Conservation (phyloP, 2,113 vertebrate species). For the Procavia capensis region DNA sequence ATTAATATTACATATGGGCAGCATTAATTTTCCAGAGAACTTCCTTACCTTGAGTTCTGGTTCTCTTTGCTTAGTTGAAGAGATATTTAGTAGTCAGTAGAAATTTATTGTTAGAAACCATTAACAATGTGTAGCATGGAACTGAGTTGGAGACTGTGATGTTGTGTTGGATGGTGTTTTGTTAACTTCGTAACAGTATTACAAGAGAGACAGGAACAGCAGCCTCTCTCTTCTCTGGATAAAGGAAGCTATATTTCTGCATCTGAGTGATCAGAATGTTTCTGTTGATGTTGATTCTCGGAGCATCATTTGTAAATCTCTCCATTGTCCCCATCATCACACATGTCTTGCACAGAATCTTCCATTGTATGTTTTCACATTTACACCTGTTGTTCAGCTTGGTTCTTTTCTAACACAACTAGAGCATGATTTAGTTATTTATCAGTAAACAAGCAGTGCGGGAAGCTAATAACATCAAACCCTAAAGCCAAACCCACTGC, state of each 20-base stretch:
- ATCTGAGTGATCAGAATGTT: background rate
- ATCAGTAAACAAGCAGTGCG: background rate
- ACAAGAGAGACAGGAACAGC: too few species aligned
- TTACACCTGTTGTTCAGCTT: background rate
- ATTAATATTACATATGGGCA: background rate
- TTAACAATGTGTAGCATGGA: background rate
- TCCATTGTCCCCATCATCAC: background rate
- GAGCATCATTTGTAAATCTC: background rate
- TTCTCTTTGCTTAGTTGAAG: background rate
- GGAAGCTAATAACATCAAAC: background rate
- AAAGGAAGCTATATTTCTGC: background rate
- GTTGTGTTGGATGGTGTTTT: background rate
- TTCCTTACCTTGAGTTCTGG: background rate
- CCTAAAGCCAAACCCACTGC: too few species aligned
- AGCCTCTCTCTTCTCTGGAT: background rate
- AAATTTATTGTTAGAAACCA: background rate
- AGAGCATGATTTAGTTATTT: background rate
- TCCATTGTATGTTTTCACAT: background rate
- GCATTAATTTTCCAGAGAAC: background rate
- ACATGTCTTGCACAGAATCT: background rate
- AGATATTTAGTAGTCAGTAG: background rate
- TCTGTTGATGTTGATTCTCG: background rate
- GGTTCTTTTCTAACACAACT: background rate
- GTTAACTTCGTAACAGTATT: background rate
- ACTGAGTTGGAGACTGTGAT: background rate